These are phyloP conservation scores for Tamias sibiricus DNA, from an alignment of 2,113 vertebrate genomes.

Conservation along the genomic window DNA sequence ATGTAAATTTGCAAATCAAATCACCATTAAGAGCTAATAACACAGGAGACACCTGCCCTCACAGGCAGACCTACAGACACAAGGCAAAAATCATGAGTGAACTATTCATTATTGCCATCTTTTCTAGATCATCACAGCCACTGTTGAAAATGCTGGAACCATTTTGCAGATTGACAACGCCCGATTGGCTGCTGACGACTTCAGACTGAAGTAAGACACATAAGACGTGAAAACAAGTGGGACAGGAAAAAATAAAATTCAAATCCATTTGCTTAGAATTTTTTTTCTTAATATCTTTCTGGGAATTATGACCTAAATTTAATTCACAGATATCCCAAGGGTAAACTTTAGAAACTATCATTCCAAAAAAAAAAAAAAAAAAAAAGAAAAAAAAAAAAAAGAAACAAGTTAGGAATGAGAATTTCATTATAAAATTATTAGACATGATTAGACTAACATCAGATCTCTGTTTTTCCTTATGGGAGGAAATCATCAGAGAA, in stretches of 20 bases:
- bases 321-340: background rate
- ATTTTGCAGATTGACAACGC: slow-evolving; percentile 92
- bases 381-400: background rate
- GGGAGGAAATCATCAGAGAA: background rate
- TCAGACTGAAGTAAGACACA: slow-evolving; percentile 91
- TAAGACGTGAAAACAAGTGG: background rate
- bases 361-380: background rate
- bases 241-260: background rate
- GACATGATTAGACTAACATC: background rate
- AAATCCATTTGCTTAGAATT: background rate
- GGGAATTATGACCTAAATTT: background rate
- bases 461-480: background rate
- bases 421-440: background rate
- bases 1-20: background rate
- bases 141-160: slow-evolving; percentile 86
- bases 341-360: background rate
- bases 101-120: background rate
- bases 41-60: background rate
- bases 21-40: background rate
- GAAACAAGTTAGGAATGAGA: background rate
- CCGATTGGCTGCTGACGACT: slow-evolving; percentile 92
- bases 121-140: slow-evolving; percentile 86
- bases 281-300: background rate
- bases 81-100: background rate
- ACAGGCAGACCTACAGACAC: background rate